A percentile compares a stretch with the other conserved stretches of the same genome.
Conservation (phyloP, 2,797 vertebrate genomes). For the Acrossocheilus fasciatus region DNA sequence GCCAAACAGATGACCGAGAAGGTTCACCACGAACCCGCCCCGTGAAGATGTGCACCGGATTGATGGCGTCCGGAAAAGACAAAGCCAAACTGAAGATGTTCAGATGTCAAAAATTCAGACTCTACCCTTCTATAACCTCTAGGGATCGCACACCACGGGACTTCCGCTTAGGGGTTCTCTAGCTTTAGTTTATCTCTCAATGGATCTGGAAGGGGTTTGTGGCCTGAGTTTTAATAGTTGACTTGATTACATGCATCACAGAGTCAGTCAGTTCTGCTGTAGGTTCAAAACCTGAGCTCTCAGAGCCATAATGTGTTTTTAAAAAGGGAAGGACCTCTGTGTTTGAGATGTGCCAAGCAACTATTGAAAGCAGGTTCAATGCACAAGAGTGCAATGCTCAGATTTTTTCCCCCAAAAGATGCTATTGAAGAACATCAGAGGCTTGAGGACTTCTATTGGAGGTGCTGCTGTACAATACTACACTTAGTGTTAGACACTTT, state of each 20-base stretch:
- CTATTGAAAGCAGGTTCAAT: conserved; percentile 59
- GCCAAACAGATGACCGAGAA: conserved; percentile 87
- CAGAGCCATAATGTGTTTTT: conserved; percentile 50
- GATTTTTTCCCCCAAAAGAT: conserved; percentile 20
- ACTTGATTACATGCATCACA: conserved; percentile 59
- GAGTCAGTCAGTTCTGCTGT: conserved; percentile 59
- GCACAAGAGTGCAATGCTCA: conserved; percentile 8
- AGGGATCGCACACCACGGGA: conserved; percentile 46
- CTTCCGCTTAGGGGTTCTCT: conserved; percentile 58
- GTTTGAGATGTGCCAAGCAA: conserved; percentile 61
- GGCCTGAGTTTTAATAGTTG: conserved; percentile 65
- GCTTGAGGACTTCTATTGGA: conserved; percentile 49
- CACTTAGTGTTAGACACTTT: conserved; percentile 52
- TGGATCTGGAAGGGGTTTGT: conserved; percentile 33
- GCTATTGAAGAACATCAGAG: conserved; percentile 44
- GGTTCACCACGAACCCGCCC: conserved; percentile 66
- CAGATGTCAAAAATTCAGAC: conserved; percentile 45
- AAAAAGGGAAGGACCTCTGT: conserved; percentile 50
- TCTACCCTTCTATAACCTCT: conserved; percentile 58
- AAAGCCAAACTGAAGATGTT: conserved; percentile 36
- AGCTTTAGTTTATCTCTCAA: conserved; percentile 47
- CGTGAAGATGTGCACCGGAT: conserved; percentile 64
- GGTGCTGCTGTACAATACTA: conserved; percentile 34
- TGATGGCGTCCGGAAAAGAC: conserved; percentile 2
- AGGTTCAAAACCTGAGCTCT: conserved; percentile 19